Evolutionary conservation across 2,113 vertebrate species (phyloP).

Genomic region (Lipotes vexillifer): DNA sequence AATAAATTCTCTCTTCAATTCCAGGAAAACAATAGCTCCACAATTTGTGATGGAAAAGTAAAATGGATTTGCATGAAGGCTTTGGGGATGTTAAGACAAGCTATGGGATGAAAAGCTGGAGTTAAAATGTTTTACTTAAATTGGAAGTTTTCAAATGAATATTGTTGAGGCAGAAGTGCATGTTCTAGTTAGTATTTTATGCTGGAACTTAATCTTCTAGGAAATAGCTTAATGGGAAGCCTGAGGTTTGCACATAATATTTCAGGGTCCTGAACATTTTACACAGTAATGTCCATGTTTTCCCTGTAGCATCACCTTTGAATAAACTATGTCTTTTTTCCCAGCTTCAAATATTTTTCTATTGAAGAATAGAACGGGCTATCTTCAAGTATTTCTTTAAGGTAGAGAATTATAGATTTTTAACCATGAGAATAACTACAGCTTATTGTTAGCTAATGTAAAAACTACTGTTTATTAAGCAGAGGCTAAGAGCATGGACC

Average conservation of each 20-base stretch:
- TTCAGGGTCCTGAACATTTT: neutral
- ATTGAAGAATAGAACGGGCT: neutral
- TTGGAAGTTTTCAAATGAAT: constrained; percentile 26
- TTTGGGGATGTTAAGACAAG: neutral
- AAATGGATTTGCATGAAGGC: neutral
- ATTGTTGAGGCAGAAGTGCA: neutral
- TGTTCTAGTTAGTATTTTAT: neutral
- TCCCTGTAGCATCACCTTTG: neutral
- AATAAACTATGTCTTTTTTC: neutral
- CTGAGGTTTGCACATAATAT: neutral
- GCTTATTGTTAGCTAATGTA: neutral
- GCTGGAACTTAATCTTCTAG: neutral
- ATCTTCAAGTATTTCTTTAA: neutral
- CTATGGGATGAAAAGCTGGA: neutral
- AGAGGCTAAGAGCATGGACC: neutral
- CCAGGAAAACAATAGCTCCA: neutral
- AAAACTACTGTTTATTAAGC: neutral
- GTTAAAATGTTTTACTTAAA: neutral
- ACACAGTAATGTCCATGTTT: neutral
- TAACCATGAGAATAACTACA: neutral
- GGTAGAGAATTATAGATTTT: neutral
- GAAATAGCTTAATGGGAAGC: neutral
- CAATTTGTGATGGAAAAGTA: neutral
- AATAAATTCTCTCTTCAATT: constrained; percentile 21
- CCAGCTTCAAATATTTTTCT: neutral